Base-by-base conservation (phyloP, 2,113 vertebrate genomes). In the Mus musculus region DNA sequence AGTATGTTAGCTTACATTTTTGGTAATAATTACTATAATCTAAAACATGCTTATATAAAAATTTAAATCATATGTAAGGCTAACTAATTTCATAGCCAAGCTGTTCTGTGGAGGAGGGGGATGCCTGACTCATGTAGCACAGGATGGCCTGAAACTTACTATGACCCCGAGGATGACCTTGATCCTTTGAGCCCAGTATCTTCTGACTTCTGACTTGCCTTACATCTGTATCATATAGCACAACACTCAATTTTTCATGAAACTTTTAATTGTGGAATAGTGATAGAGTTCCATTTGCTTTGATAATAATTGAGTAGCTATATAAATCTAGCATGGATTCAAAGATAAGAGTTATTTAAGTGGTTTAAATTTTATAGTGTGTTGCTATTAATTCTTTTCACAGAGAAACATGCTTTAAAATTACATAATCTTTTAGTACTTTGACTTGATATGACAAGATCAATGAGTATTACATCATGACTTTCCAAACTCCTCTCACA, bases 391-490 rank as follows among this genome's bases (percentile, higher is more conserved):
- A 33, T 33, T 73, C 78, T 33, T 8, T 61, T 33, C 13, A 71
- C 46, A 12, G 5, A 22, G 73, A 63, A 95, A 91, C 61, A 1
- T 9, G 56, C 19, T 36, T 63, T 61, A 71, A 89, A 75, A 61
- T 61, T 39, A 61, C 22, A 7, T 16, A 39, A 61, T 16, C 6
- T 26, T 26, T 1, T 20, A 39, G 22, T 24, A 39, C 3, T 12
- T 61, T 59, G 56, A 28, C 16, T 46, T 88, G 10, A 88, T 81
- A 67, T 49, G 42, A 12, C n/a, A 36, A 22, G 13, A 4, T 30
- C 20, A 54, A 52, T 65, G 2, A 2, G 1, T 5, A 33, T 22
- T 20, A 10, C 4, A 20, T 90, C n/a, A 19, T 0, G 9, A 7
- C 2, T 1, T 11, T 36, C 39, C 16, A 6, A 8, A 14, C 63